A percentile compares a stretch with the other conserved stretches of the same genome.
These are phyloP conservation scores for Eidolon helvum DNA, from an alignment of 2,113 vertebrate species.

Conservation along the genomic window DNA sequence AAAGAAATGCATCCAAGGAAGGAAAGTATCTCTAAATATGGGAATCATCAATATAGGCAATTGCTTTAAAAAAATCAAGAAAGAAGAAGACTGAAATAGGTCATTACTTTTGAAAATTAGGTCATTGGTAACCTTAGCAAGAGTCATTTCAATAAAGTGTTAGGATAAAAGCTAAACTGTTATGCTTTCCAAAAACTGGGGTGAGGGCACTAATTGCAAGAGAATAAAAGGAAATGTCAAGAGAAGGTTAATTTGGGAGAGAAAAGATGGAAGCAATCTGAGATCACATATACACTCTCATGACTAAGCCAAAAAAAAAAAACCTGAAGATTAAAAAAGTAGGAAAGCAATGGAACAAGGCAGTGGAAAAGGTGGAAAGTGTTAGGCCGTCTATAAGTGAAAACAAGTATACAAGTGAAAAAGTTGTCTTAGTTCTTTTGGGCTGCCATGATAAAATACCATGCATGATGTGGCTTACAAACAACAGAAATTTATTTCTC, in stretches of 20 bases:
- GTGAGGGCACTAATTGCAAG: background rate
- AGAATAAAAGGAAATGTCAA: background rate
- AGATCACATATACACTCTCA: background rate
- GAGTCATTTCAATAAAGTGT: slow-evolving; percentile 54
- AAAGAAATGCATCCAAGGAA: background rate
- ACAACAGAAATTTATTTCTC: background rate
- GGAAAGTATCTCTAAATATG: background rate
- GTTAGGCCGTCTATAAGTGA: background rate
- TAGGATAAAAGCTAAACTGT: slow-evolving; percentile 39
- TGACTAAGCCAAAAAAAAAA: background rate
- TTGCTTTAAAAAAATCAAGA: slow-evolving; percentile 36
- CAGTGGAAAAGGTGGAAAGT: background rate
- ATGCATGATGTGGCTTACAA: background rate
- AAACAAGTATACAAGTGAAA: background rate
- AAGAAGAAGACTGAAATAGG: slow-evolving; percentile 47
- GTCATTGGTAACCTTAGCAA: slow-evolving; percentile 54
- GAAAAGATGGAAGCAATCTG: background rate
- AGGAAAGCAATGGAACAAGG: background rate
- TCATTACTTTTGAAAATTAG: slow-evolving; percentile 63
- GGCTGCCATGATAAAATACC: background rate
- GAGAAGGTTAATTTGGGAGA: background rate
- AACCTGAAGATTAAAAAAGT: background rate
- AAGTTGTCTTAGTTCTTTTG: background rate
- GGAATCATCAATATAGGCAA: background rate
- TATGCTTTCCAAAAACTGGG: slow-evolving; percentile 11